Evolutionary conservation across 2,797 vertebrate species (phyloP).

Genomic region (Coregonus ussuriensis): DNA sequence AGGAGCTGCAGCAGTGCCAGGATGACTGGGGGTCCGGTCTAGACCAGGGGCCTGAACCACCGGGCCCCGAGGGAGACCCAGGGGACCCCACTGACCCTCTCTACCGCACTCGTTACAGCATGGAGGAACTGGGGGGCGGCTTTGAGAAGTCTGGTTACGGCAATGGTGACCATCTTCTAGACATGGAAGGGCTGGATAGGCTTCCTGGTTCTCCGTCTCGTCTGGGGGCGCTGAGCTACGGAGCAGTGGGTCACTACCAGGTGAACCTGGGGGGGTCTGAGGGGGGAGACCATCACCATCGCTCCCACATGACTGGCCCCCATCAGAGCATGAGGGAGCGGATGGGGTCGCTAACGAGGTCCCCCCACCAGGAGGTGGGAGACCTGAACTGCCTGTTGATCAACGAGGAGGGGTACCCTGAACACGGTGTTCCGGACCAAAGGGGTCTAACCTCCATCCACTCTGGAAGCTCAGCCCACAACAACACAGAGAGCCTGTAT

Average conservation of each 20-base stretch:
- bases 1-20: slow-evolving; percentile 66
- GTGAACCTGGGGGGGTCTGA: slow-evolving; percentile 52
- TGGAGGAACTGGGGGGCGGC: slow-evolving; percentile 63
- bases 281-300: slow-evolving; percentile 52
- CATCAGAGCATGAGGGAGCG: slow-evolving; percentile 43
- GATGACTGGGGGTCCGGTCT: slow-evolving; percentile 67
- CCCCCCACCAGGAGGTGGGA: slow-evolving; percentile 55
- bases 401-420: slow-evolving; percentile 77
- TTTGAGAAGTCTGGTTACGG: slow-evolving; percentile 58
- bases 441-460: slow-evolving; percentile 44
- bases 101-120: slow-evolving; percentile 65
- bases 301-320: slow-evolving; percentile 43
- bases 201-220: slow-evolving; percentile 65
- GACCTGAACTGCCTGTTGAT: slow-evolving; percentile 77
- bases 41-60: slow-evolving; percentile 57
- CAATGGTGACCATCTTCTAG: slow-evolving; percentile 55
- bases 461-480: slow-evolving; percentile 39
- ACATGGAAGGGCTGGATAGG: slow-evolving; percentile 64
- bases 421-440: slow-evolving; percentile 46
- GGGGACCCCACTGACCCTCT: slow-evolving; percentile 56
- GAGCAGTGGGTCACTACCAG: slow-evolving; percentile 55
- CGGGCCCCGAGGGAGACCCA: slow-evolving; percentile 50
- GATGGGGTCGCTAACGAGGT: slow-evolving; percentile 44
- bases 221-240: slow-evolving; percentile 59
- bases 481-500: slow-evolving; percentile 52